Percentiles rank a stretch among this genome's conserved stretches.
Conservation (phyloP, 2,113 vertebrate genomes). For the Mustela nigripes region DNA sequence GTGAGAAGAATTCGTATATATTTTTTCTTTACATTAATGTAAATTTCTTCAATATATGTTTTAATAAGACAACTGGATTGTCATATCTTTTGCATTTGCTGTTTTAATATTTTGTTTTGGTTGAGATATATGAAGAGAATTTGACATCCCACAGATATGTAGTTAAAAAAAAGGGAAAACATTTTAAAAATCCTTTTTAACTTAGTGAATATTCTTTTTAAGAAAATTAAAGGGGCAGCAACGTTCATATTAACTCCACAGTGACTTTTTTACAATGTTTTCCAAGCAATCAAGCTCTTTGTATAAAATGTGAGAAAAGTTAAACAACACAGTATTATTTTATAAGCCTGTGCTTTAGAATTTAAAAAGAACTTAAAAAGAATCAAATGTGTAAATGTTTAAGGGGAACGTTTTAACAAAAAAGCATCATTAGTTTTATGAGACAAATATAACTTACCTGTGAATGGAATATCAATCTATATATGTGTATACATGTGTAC, state of each 20-base stretch:
- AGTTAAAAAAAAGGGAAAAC: not conserved
- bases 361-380: constrained; percentile 58
- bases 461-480: not conserved
- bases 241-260: not conserved
- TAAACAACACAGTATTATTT: constrained; percentile 54
- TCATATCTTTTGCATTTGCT: not conserved
- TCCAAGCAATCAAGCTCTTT: constrained; percentile 31
- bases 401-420: not conserved
- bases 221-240: not conserved
- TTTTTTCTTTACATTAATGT: not conserved
- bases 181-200: not conserved
- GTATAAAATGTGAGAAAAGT: constrained; percentile 26
- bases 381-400: constrained; percentile 27
- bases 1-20: not conserved
- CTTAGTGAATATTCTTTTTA: not conserved
- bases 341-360: constrained; percentile 34
- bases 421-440: constrained; percentile 23
- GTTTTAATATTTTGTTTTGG: not conserved
- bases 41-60: not conserved
- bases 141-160: not conserved
- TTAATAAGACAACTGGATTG: not conserved
- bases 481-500: not conserved
- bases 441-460: not conserved
- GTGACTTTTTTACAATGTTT: constrained; percentile 24
- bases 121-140: not conserved